A percentile compares a stretch with the other conserved stretches of the same genome.
phyloP scores from a whole-genome alignment of 2,113 vertebrate species.

The Entelurus aequoreus region DNA sequence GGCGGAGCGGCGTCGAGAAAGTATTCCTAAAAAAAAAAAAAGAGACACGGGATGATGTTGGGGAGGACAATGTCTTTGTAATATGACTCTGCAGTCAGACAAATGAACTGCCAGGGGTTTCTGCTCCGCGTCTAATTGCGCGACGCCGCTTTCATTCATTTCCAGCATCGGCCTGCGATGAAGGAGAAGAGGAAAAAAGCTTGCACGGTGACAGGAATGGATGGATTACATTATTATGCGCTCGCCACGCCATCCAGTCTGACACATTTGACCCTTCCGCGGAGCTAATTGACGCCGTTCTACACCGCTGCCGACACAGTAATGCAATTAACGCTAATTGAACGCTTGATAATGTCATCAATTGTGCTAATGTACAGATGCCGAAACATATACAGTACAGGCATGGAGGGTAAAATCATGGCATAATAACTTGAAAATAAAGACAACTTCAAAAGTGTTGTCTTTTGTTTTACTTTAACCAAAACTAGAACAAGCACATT shows the following conservation, averaged over 20 bases:
- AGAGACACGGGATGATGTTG: not conserved
- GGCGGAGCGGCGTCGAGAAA: not conserved
- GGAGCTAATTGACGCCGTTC: too few species aligned
- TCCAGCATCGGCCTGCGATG: not conserved
- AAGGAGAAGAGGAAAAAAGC: not conserved
- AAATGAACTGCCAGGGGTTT: not conserved
- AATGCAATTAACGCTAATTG: too few species aligned
- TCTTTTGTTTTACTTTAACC: too few species aligned
- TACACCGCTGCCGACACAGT: too few species aligned
- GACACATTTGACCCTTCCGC: not conserved
- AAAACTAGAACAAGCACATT: too few species aligned
- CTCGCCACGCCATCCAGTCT: not conserved
- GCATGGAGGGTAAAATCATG: too few species aligned
- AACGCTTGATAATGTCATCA: too few species aligned
- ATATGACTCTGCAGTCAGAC: not conserved
- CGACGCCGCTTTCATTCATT: not conserved
- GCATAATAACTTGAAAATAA: too few species aligned
- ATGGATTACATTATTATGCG: not conserved
- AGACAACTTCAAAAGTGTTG: too few species aligned
- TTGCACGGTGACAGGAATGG: not conserved
- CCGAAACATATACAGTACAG: too few species aligned
- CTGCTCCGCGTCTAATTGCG: not conserved
- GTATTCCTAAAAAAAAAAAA: constrained; percentile 39
- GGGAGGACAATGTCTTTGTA: not conserved
- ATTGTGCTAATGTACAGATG: too few species aligned